Percentiles rank a stretch among this genome's conserved stretches.
Conservation (phyloP, 2,797 vertebrate species). For the Pangasius larnaudii region DNA sequence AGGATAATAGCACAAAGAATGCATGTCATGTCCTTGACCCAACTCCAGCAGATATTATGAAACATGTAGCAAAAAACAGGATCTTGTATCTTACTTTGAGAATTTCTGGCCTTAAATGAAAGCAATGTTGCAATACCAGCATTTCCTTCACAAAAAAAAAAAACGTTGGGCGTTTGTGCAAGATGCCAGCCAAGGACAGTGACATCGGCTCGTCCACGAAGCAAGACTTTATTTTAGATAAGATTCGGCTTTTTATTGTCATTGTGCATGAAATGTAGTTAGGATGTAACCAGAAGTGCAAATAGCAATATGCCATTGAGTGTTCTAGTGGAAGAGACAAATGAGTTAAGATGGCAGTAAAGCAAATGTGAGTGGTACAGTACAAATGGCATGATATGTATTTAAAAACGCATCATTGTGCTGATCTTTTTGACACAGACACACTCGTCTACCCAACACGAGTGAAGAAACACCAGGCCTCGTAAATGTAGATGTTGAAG, state of each 20-base stretch:
- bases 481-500: background rate
- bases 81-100: background rate
- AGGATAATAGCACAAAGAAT: background rate
- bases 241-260: background rate
- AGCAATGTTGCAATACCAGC: background rate
- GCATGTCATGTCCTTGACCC: background rate
- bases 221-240: background rate
- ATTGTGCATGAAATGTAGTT: background rate
- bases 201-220: background rate
- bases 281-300: background rate
- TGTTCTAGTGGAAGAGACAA: background rate
- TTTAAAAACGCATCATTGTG: background rate
- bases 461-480: background rate
- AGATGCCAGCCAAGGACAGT: too few species aligned
- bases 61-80: background rate
- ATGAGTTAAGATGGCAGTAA: background rate
- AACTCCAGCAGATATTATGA: background rate
- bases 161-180: background rate
- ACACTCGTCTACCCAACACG: background rate
- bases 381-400: background rate
- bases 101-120: background rate
- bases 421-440: too few species aligned
- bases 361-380: background rate
- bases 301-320: background rate
- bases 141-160: background rate